These are phyloP conservation scores for Lochmaea capreae DNA, from an alignment of 2,888 invertebrate species.

Conservation along the genomic window DNA sequence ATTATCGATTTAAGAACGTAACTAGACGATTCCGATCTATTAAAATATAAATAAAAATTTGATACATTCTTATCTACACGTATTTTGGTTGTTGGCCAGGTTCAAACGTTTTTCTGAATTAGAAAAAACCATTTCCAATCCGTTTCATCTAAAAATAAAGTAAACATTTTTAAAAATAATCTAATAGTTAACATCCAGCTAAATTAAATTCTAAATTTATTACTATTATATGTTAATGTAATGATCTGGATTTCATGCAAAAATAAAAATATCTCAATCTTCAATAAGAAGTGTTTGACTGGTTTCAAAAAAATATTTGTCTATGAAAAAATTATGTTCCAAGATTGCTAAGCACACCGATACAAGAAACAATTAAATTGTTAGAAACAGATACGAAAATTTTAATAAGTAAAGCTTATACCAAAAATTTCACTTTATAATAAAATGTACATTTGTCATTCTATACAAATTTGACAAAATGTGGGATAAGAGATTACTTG, in stretches of 20 bases:
- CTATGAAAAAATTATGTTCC: not conserved
- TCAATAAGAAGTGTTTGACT: not conserved
- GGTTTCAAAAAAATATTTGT: not conserved
- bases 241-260: conserved; percentile 6
- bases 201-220: not conserved
- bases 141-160: conserved; percentile 50
- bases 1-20: conserved; percentile 21
- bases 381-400: no score
- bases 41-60: conserved; percentile 29
- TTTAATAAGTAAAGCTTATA: not conserved
- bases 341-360: no score
- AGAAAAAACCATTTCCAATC: conserved; percentile 50
- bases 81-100: conserved; percentile 33
- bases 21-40: conserved; percentile 25
- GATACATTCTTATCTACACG: conserved; percentile 30
- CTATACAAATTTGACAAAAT: no score
- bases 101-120: conserved; percentile 50
- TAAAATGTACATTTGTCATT: no score
- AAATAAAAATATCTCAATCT: not conserved
- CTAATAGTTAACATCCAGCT: not conserved
- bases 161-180: conserved; percentile 28
- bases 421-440: not conserved
- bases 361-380: no score
- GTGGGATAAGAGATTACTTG: no score
- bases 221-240: not conserved